Evolutionary conservation across 2,888 invertebrate species (phyloP).

Genomic region (Dolichopus griseipennis): DNA sequence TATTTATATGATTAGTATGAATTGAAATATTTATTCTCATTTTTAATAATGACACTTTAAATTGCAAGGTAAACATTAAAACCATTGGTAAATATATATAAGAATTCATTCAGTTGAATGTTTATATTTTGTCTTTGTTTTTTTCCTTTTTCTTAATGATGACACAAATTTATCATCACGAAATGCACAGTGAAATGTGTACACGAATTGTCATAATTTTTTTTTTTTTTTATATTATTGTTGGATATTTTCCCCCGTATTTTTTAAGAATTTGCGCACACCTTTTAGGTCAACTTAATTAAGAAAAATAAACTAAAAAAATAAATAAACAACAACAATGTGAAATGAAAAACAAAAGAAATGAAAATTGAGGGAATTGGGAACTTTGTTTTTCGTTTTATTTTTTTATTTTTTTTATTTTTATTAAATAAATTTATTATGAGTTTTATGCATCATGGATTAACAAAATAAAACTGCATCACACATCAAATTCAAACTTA

Average conservation of each 20-base stretch:
- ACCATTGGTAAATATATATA: background rate
- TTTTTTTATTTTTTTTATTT: too few species aligned
- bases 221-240: background rate
- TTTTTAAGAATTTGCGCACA: background rate
- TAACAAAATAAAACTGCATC: background rate
- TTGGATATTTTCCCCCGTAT: background rate
- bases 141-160: background rate
- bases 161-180: constrained; percentile 3
- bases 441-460: background rate
- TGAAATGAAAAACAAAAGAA: too few species aligned
- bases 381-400: too few species aligned
- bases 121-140: too few species aligned
- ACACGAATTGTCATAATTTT: background rate
- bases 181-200: background rate
- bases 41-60: constrained; percentile 1
- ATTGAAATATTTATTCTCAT: background rate
- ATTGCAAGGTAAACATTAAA: background rate
- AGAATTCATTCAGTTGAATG: background rate
- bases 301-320: background rate
- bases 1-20: background rate
- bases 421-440: background rate
- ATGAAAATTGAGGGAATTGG: too few species aligned
- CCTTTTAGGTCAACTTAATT: constrained; percentile 2
- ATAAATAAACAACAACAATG: too few species aligned
- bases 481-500: background rate